Percentiles rank a stretch among this genome's conserved stretches.
Conservation (phyloP, 2,797 vertebrate genomes). For the Aulostomus chinensis region DNA sequence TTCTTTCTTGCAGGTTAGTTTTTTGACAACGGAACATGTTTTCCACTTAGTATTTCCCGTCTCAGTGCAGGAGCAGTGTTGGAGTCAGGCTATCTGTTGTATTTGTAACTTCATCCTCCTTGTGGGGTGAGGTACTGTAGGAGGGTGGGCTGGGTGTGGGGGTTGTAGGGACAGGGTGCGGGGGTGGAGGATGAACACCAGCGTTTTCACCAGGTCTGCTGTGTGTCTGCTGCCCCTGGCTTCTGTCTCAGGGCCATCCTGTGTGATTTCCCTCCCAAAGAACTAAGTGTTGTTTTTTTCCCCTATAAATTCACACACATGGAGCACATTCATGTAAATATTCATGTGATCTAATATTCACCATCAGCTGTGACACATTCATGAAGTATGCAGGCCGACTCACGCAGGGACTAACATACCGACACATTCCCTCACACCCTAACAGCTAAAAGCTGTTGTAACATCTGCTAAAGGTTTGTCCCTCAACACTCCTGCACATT, state of each 20-base stretch:
- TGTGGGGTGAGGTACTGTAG: conserved; percentile 1
- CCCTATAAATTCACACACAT: no score
- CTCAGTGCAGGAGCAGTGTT: conserved; percentile 1
- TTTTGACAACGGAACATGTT: not conserved
- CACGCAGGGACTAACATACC: no score
- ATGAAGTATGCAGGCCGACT: not conserved
- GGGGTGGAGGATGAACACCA: not conserved
- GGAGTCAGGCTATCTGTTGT: no score
- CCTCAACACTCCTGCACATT: conserved; percentile 1
- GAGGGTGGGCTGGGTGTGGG: not conserved
- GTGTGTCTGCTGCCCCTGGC: conserved; percentile 5
- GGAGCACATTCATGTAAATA: not conserved
- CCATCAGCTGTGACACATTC: not conserved
- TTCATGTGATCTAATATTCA: not conserved
- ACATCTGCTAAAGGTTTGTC: conserved; percentile 41
- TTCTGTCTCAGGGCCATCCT: conserved; percentile 2
- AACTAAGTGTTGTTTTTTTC: no score
- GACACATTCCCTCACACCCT: not conserved
- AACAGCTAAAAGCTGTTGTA: not conserved
- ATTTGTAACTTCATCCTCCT: conserved; percentile 16
- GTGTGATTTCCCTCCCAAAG: no score
- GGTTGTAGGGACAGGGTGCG: fast-evolving
- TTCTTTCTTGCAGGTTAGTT: not conserved
- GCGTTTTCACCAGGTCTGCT: conserved; percentile 33
- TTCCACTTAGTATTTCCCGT: not conserved